These are phyloP conservation scores for Drosophila eohydei DNA, from an alignment of 2,888 invertebrate genomes.

Conservation along the genomic window DNA sequence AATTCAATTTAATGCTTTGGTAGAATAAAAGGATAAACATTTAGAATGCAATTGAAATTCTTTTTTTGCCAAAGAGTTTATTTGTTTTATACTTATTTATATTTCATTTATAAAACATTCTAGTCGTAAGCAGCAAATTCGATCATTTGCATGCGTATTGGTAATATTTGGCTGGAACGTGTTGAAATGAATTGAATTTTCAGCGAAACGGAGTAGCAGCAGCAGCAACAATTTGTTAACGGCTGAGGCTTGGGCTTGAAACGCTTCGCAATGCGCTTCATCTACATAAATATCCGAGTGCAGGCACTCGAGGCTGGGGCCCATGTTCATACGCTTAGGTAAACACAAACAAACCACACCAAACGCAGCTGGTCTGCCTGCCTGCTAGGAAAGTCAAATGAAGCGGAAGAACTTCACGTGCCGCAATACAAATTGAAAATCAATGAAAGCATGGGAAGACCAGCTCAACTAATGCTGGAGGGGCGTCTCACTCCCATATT, in stretches of 20 bases:
- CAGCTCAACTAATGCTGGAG: constrained; percentile 13
- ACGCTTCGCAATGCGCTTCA: constrained; percentile 31
- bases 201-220: constrained; percentile 3
- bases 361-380: constrained; percentile 12
- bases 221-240: constrained; percentile 4
- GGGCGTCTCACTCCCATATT: constrained; percentile 20
- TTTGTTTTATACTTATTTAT: neutral
- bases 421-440: constrained; percentile 74
- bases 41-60: constrained; percentile 6
- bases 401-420: constrained; percentile 76
- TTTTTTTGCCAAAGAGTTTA: neutral
- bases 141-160: constrained; percentile 6
- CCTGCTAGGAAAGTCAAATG: constrained; percentile 51
- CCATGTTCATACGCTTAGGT: constrained; percentile 66
- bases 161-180: constrained; percentile 14
- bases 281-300: constrained; percentile 46
- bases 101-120: constrained; percentile 2
- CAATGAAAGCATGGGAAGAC: constrained; percentile 57
- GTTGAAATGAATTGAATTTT: constrained; percentile 67
- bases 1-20: neutral
- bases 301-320: constrained; percentile 10
- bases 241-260: neutral
- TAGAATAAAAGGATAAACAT: too few species aligned
- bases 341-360: constrained; percentile 45
- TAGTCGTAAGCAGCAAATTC: neutral